Conservation (phyloP, 2,797 vertebrate genomes). For the Muscicapa striata region DNA sequence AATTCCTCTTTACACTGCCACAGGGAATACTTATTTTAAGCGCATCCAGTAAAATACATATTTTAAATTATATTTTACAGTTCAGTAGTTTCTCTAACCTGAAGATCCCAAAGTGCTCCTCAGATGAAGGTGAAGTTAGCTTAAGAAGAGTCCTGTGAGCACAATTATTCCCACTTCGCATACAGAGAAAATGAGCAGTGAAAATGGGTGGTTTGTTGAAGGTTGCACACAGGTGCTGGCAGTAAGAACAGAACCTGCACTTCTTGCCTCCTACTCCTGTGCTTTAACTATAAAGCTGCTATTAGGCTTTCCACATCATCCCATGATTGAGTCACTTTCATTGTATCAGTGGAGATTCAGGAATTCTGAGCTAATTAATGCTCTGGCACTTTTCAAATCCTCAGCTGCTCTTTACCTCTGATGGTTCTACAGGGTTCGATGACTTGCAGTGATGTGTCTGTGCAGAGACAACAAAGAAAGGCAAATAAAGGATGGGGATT, state of each 20-base stretch:
- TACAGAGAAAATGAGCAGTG: slow-evolving; percentile 41
- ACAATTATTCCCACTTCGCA: slow-evolving; percentile 49
- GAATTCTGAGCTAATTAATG: slow-evolving; percentile 62
- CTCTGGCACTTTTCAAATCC: slow-evolving; percentile 38
- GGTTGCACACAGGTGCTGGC: slow-evolving; percentile 15
- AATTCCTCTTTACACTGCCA: background rate
- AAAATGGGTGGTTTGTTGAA: slow-evolving; percentile 22
- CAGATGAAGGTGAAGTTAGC: slow-evolving; percentile 35
- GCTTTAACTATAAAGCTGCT: slow-evolving; percentile 1
- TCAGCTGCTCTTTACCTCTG: slow-evolving; percentile 30
- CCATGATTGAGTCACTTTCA: slow-evolving; percentile 43
- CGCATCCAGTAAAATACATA: slow-evolving; percentile 42
- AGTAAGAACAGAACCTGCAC: background rate
- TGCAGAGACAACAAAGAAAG: slow-evolving; percentile 57
- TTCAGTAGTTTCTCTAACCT: slow-evolving; percentile 52
- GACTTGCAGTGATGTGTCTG: slow-evolving; percentile 24
- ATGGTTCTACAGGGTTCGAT: background rate
- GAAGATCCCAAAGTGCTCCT: slow-evolving; percentile 45
- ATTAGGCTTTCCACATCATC: background rate
- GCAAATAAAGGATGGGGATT: slow-evolving; percentile 48
- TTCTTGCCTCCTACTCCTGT: slow-evolving; percentile 4
- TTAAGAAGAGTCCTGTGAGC: slow-evolving; percentile 43
- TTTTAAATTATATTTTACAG: slow-evolving; percentile 62
- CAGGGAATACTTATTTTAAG: slow-evolving; percentile 43
- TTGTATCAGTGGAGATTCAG: slow-evolving; percentile 34